Evolutionary conservation across 2,113 vertebrate genomes (phyloP), one percentile per base, ranked within the genome.

Genomic region (Caracal caracal): DNA sequence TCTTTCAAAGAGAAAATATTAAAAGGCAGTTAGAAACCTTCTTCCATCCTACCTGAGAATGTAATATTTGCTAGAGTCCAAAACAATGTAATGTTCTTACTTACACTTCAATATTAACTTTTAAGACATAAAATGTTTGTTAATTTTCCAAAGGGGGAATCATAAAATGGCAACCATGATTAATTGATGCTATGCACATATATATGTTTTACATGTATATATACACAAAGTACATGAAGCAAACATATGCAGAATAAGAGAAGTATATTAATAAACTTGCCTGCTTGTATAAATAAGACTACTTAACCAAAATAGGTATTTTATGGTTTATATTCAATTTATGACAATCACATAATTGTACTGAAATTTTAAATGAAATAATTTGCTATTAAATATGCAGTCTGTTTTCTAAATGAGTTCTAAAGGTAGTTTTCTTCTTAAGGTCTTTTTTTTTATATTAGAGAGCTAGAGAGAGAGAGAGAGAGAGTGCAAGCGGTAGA

Each of bases 1-100:
- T 99, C 99, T 98, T 95, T 87, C 99, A 95, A 96, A 97, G 19
- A 70, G 22, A 94, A 98, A 97, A 94, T 90, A 98, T 49, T 43
- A 87, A 75, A 85, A 92, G 51, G 97, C 49, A 59, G 93, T 97
- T 33, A 97, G 22, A 85, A 10, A 7, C 59, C 68, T 92, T 47
- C 40, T 20, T 79, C 30, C 12, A 37, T 37, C 1, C 30, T 95
- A 96, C 89, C 83, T 71, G 49, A 93, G 49, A 81, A 90, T 61
- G 51, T 17, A 63, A 61, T 30, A 4, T 82, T 95, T 81, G 1
- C 65, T 16, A 71, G 33, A 24, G 7, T 33, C 33, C 4, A 78
- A 92, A 94, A 75, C 33, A 76, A 40, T 33, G 15, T 13, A n/a
- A 33, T 11, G 2, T 49, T 94, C 43, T 90, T 80, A 65, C 5